Evolutionary conservation across 2,797 vertebrate genomes (phyloP), one percentile per base, ranked within the genome.

Genomic region (Austrolebias charrua): DNA sequence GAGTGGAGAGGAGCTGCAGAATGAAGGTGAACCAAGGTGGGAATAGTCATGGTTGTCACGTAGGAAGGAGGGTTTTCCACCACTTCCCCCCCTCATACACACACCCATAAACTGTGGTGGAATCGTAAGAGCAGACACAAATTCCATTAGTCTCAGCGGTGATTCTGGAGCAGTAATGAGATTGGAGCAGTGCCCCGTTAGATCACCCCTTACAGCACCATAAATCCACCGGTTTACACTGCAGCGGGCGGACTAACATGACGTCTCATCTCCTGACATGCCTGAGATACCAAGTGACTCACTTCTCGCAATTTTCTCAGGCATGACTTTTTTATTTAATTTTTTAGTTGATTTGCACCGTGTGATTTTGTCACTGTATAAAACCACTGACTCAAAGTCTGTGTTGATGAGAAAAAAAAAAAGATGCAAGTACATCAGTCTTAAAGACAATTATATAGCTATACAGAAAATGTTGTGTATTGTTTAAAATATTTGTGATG

Each of bases 21-120:
- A 79, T 64, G 87, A 93, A 93, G 92, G 92, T 92, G 91, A 93
- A 76, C 62, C 88, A 93, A 92, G 92, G 92, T 90, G 91, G 81
- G 81, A 79, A 90, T 92, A 91, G 90, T 60, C 84, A 93, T 93
- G 87, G 78, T 62, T 54, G 70, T 92, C 92, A 93, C 90, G 90
- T 92, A 90, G 68, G 1, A 66, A 58, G 44, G 55, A 86, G 82
- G 84, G 62, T 84, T 86, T 87, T 79, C 80, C 51, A 42, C 55
- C 53, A 67, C 55, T 48, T 51, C 57, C n/a, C 16, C 24, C 47
- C 5, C 50, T n/a, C 31, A 33, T 60, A 58, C 67, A 60, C 63
- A 71, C 63, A 56, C 59, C 62, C 73, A 61, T 60, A 67, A 58
- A 52, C 38, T 40, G 15, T 50, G n/a, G 60, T 51, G 73, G 76